Conservation (phyloP, 2,113 vertebrate genomes). For the Isurus oxyrinchus region DNA sequence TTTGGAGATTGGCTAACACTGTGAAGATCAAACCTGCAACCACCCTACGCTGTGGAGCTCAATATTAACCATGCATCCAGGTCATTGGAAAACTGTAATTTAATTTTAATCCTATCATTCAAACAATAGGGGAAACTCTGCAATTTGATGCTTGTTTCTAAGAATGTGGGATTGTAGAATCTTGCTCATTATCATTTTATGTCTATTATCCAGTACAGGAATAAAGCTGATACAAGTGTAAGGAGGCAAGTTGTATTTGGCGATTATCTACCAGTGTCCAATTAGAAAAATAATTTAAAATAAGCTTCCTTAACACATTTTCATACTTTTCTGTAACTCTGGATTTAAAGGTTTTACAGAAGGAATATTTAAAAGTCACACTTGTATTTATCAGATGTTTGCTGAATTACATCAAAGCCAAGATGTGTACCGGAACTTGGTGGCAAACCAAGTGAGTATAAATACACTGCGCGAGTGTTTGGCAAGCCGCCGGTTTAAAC, state of each 20-base stretch:
- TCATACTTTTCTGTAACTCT: constrained; percentile 27
- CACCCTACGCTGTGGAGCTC: background rate
- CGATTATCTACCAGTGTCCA: background rate
- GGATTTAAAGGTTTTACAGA: constrained; percentile 1
- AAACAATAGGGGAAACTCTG: background rate
- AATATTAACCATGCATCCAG: background rate
- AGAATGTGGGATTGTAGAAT: background rate
- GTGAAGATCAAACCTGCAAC: background rate
- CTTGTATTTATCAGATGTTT: constrained; percentile 57
- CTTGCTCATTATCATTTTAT: background rate
- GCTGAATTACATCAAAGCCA: constrained; percentile 47
- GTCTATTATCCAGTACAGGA: background rate
- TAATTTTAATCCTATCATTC: background rate
- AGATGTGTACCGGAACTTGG: constrained; percentile 49
- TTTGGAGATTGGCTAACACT: background rate
- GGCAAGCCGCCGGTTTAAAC: constrained; percentile 49
- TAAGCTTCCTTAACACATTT: background rate
- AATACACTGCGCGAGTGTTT: constrained; percentile 55
- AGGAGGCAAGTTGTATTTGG: background rate
- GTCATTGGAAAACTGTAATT: background rate
- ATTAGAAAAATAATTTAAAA: constrained; percentile 14
- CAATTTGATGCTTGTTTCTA: background rate
- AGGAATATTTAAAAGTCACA: constrained; percentile 31
- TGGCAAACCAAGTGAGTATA: constrained; percentile 54
- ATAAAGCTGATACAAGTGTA: background rate